Evolutionary conservation across 2,888 invertebrate genomes (phyloP).

Genomic region (Oconnorella tubifera): DNA sequence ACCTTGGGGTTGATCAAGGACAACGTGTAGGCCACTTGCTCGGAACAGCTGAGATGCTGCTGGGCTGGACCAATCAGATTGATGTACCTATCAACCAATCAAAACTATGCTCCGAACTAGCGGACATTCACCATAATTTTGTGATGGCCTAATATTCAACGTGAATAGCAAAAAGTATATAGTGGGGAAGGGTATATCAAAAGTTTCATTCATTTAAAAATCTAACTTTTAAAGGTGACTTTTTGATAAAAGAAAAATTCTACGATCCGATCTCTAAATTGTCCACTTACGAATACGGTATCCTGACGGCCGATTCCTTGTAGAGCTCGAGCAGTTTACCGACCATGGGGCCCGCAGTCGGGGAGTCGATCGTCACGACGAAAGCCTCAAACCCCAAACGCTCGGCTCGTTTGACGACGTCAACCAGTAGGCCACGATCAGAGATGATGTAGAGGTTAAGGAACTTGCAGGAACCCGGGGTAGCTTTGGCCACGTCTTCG

Average conservation of each 20-base stretch:
- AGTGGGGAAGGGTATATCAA: too few species aligned
- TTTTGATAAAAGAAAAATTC: too few species aligned
- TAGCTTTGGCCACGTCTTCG: neutral
- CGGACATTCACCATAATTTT: too few species aligned
- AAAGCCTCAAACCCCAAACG: slow-evolving; percentile 79
- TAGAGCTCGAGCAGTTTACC: slow-evolving; percentile 75
- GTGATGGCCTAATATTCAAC: too few species aligned
- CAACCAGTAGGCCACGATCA: slow-evolving; percentile 52
- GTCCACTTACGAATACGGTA: neutral
- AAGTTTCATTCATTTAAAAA: too few species aligned
- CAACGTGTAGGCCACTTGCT: neutral
- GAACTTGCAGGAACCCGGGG: slow-evolving; percentile 68
- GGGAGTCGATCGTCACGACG: slow-evolving; percentile 80
- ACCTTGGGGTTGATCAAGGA: neutral
- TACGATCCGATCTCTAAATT: too few species aligned
- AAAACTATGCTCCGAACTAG: too few species aligned
- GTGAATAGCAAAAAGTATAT: too few species aligned
- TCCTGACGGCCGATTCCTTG: slow-evolving; percentile 62
- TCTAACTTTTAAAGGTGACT: too few species aligned
- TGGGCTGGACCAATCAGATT: neutral
- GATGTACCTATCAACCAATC: neutral
- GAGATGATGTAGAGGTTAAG: slow-evolving; percentile 84
- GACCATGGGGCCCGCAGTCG: slow-evolving; percentile 61
- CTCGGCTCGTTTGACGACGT: slow-evolving; percentile 73
- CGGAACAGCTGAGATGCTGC: neutral